Conservation (phyloP, 1,140 invertebrate species). For the Nymphalis io region DNA sequence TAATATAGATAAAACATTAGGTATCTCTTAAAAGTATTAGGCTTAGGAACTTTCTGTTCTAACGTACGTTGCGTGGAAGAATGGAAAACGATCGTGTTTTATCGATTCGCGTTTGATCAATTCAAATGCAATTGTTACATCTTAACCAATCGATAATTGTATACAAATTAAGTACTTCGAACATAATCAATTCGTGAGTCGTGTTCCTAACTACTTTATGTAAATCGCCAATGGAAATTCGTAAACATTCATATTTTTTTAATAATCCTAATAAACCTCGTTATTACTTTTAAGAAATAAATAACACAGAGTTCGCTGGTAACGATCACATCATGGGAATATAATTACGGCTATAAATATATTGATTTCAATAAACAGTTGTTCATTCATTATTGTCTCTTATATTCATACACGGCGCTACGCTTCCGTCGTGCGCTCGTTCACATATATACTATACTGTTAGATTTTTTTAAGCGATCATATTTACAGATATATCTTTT, state of each 20-base stretch:
- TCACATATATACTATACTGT: conserved; percentile 8
- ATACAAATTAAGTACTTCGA: conserved; percentile 39
- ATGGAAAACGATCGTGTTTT: conserved; percentile 10
- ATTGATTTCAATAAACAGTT: conserved; percentile 58
- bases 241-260: conserved; percentile 21
- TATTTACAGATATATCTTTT: conserved; percentile 69
- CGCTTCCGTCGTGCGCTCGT: not conserved
- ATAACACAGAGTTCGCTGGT: conserved; percentile 30
- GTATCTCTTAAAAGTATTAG: conserved; percentile 68
- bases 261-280: conserved; percentile 25
- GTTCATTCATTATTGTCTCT: conserved; percentile 74
- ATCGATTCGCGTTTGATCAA: not conserved
- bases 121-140: not conserved
- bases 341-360: conserved; percentile 35
- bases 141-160: conserved; percentile 4
- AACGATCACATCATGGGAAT: conserved; percentile 23
- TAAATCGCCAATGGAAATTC: not conserved
- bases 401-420: conserved; percentile 46
- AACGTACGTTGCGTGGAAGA: conserved; percentile 50
- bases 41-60: conserved; percentile 77
- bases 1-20: conserved; percentile 64
- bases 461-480: conserved; percentile 48
- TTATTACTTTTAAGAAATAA: conserved; percentile 20
- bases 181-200: conserved; percentile 7
- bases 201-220: conserved; percentile 1